Conservation (phyloP, 35 echinoderm and acorn worm genomes). For the Hemicentrotus pulcherrimus region DNA sequence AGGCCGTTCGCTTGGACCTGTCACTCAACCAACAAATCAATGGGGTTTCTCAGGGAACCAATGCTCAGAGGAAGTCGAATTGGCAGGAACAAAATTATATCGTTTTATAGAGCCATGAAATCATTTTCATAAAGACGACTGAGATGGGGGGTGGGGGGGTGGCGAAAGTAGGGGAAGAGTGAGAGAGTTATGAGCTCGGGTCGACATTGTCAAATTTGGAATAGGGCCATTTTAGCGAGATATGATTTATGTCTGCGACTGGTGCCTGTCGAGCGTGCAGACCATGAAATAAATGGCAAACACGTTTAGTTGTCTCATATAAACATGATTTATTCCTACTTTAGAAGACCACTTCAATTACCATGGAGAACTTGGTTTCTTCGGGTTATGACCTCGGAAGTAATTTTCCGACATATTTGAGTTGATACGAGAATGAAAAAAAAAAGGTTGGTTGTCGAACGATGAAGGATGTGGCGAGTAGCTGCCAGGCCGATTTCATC, state of each 20-base stretch:
- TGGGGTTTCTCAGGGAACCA: conserved; percentile 31
- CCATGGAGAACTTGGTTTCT: background rate
- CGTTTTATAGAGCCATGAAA: background rate
- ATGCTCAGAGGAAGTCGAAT: background rate
- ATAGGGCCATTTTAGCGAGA: conserved; percentile 31
- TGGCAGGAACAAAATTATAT: conserved; percentile 9
- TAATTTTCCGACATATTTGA: conserved; percentile 46
- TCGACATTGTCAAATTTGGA: conserved; percentile 49
- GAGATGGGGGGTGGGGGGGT: background rate
- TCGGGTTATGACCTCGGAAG: conserved; percentile 44
- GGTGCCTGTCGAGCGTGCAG: conserved; percentile 12
- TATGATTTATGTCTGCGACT: conserved; percentile 40
- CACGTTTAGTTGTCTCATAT: conserved; percentile 52
- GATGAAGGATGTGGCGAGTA: background rate
- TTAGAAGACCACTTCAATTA: conserved; percentile 38
- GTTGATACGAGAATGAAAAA: background rate
- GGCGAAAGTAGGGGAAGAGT: conserved; percentile 15
- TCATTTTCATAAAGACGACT: conserved; percentile 18
- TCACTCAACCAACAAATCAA: conserved; percentile 33
- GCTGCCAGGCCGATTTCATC: background rate
- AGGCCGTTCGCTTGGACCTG: conserved; percentile 26
- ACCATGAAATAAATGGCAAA: conserved; percentile 55
- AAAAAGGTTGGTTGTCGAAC: background rate
- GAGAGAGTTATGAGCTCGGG: conserved; percentile 17
- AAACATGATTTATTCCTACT: conserved; percentile 20